Conservation (phyloP, 2,888 invertebrate species). For the Eumerus sabulonum region DNA sequence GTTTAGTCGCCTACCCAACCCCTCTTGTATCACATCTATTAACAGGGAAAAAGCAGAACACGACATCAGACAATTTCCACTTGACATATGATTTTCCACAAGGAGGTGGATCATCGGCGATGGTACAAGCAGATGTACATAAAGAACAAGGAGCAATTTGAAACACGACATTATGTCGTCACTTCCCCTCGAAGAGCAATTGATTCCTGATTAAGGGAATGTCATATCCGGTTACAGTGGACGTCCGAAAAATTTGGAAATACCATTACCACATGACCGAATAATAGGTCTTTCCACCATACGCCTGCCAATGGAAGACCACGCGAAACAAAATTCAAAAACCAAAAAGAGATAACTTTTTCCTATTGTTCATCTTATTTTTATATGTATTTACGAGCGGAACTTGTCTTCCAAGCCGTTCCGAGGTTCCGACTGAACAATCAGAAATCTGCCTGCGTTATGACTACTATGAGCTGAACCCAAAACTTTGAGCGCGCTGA, state of each 20-base stretch:
- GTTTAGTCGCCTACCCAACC: not conserved
- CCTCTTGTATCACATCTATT: slow-evolving; percentile 36
- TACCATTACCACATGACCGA: too few species aligned
- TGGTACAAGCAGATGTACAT: not conserved
- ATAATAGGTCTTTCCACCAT: too few species aligned
- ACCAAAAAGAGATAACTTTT: too few species aligned
- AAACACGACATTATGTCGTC: not conserved
- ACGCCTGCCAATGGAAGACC: not conserved
- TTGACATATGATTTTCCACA: slow-evolving; percentile 63
- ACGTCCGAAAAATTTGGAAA: not conserved
- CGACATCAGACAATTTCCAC: slow-evolving; percentile 63
- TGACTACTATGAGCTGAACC: slow-evolving; percentile 50
- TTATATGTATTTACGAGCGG: slow-evolving; percentile 9
- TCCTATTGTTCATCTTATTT: too few species aligned
- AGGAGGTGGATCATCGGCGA: not conserved
- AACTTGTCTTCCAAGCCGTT: slow-evolving; percentile 30
- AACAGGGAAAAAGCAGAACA: slow-evolving; percentile 56
- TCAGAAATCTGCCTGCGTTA: slow-evolving; percentile 11
- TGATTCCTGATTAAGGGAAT: slow-evolving; percentile 33
- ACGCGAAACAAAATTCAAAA: too few species aligned
- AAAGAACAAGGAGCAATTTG: slow-evolving; percentile 15
- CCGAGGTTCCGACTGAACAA: slow-evolving; percentile 54
- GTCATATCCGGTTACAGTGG: not conserved
- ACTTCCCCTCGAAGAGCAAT: slow-evolving; percentile 22
- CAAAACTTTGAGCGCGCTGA: slow-evolving; percentile 38